Base-by-base conservation (phyloP, 2,888 invertebrate genomes). In the Thereva unica region DNA sequence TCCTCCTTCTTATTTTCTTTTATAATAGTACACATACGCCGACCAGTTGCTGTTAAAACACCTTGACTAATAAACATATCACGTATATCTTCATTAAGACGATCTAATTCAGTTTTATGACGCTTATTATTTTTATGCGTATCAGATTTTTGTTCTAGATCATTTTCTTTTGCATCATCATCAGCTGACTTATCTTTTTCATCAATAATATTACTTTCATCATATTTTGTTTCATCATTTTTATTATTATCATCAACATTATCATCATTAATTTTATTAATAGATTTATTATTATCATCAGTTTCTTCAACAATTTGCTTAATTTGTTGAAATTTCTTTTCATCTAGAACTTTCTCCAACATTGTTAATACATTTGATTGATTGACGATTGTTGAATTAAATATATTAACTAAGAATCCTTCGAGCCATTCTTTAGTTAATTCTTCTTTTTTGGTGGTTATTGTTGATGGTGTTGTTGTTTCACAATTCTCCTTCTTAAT, bases 51-150 rank as follows among this genome's bases (percentile, higher is more conserved):
- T 1, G 84, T 84, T 37, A 87, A 76, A 1, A 87, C 86, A 1
- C 78, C 80, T 56, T 86, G 82, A 56, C 85, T 82, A 53, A 87
- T 86, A 70, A 87, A 86, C 85, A 87, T 87, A 53, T 86, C 85
- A 12, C 86, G 83, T 57, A 88, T 85, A 71, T 88, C 87, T 49
- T 85, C 86, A 71, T 87, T 87, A 0, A 88, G 76, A 72, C 84
- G 83, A 68, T 88, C 87, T 41, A 88, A 73, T 69, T 87, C 87
- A 63, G 83, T 83, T 59, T 40, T 67, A 34, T 47, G 57, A 34
- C 38, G 53, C 23, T 64, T 49, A 37, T 64, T 57, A 70, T 68
- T 10, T 64, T 52, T 35, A 8, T 7, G 5, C 1, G 34, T 4
- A 6, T 10, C 6, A 5, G 6, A 2, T 7, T 4, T 6, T 50